Base-by-base conservation (phyloP, 2,888 invertebrate genomes). In the Coenonympha arcania region DNA sequence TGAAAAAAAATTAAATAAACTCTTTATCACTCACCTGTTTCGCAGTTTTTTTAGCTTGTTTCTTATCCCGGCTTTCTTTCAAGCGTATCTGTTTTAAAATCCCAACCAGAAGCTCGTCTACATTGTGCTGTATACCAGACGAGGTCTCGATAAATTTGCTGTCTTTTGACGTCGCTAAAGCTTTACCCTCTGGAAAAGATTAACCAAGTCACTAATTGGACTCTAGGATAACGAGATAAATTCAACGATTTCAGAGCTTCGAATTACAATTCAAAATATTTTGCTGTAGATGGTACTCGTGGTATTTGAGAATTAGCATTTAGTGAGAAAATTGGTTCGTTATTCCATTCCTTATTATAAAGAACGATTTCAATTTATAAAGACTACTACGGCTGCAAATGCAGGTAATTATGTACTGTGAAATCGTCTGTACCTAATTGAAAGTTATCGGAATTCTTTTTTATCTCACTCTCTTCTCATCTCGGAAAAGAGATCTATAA, bases 131-230 rank as follows among this genome's bases (percentile, higher is more conserved):
- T 65, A 98, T 94, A 1, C 96, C 97, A 49, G 95, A 95, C 0
- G 97, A 98, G 0, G 97, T 95, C 79, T 98, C 98, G 60, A 97
- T 96, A 83, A 95, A 96, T 82, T 97, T 97, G 79, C 94, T 93
- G 76, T 95, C 95, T 71, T 93, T 90, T 9, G 93, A 92, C 30
- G 93, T 93, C 1, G 97, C 96, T 61, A 96, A 79, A n/a, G 92
- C 89, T 84, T 95, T 96, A 6, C 96, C 97, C 80, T 98, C 98
- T 98, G 88, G 24, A 73, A 50, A 40, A n/a, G 15, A 28, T 39
- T 13, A 50, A 49, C 5, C 6, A 16, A 4, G 19, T 13, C 16
- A 11, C 19, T 36, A 43, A 28, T 42, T 45, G 33, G 22, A n/a
- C 33, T 11, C 26, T 39, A 45, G 15, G 33, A 18, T 34, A 34